Base-by-base conservation (phyloP, 2,797 vertebrate species). In the Sternarchorhynchus goeldii region DNA sequence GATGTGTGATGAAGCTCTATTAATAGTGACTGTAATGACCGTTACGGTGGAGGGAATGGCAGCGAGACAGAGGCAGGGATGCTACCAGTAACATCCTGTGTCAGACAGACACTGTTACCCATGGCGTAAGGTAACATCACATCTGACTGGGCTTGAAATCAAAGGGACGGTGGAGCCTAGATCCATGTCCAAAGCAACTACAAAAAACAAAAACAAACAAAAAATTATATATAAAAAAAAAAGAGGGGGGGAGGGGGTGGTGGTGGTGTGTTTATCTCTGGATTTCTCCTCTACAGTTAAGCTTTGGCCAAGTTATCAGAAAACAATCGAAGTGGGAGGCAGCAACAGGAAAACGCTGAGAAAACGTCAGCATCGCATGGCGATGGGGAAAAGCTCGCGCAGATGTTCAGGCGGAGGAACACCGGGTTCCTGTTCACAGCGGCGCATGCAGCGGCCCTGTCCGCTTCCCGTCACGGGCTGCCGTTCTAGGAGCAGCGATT, bases 391-490 rank as follows among this genome's bases (percentile, higher is more conserved):
- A 45, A 32, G 50, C 58, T 67, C 58, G 64, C 63, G 21, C 80
- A 82, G 82, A 77, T 83, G 77, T 82, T 72, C 63, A 57, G 45
- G 64, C 59, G 16, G 55, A 78, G 25, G 78, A 78, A 85, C 77
- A 83, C 70, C 5, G 18, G 31, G 72, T 76, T 76, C 75, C 75
- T 82, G 80, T 80, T 76, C 56, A 69, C 73, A 69, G 6, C 55
- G 71, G 56, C 60, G n/a, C 77, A 75, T 78, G 72, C 77, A 64
- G 77, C 20, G 34, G 64, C 77, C 71, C 67, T 21, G 77, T 73
- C 84, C 75, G 77, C 72, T 75, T 85, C 80, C 79, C 67, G 59
- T 84, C 77, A 79, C 32, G 73, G 56, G 71, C 76, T 77, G 67
- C 71, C 67, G 66, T 66, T 68, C 77, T 45, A 62, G 68, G 74